These are phyloP conservation scores for Ganaspis brasiliensis DNA, from an alignment of 2,888 invertebrate species.

Conservation along the genomic window DNA sequence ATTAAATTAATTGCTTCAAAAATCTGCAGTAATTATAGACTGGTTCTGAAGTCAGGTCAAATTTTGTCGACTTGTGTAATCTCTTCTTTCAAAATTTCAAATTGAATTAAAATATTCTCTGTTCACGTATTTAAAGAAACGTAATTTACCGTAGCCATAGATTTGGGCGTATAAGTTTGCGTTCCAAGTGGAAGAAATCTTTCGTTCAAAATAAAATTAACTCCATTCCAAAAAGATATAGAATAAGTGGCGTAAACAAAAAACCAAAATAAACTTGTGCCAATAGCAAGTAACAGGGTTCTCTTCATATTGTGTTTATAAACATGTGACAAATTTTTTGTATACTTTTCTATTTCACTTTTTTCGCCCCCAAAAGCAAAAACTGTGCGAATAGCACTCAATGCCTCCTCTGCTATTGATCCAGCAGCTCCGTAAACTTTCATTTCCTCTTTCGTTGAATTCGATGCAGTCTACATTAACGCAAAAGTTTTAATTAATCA, in stretches of 20 bases:
- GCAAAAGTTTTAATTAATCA: background rate
- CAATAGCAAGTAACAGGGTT: constrained; percentile 86
- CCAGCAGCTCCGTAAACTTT: constrained; percentile 89
- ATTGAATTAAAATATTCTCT: no score
- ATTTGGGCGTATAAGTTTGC: constrained; percentile 83
- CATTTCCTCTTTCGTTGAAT: constrained; percentile 85
- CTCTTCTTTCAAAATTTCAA: no score
- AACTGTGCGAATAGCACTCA: constrained; percentile 88
- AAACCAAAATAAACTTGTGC: constrained; percentile 88
- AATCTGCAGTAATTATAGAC: no score
- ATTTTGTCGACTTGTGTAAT: no score
- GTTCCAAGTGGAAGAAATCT: constrained; percentile 74
- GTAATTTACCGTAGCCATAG: constrained; percentile 87
- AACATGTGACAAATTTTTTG: constrained; percentile 83
- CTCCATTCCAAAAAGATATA: constrained; percentile 93
- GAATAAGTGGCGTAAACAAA: constrained; percentile 90
- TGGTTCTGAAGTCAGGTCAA: no score
- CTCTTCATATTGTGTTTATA: constrained; percentile 87
- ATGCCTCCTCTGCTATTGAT: constrained; percentile 89
- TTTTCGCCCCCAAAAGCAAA: constrained; percentile 89
- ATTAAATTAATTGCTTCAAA: no score
- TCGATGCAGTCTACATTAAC: constrained; percentile 79
- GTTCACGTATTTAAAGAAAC: background rate
- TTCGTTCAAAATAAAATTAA: constrained; percentile 84
- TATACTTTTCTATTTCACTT: constrained; percentile 87